Evolutionary conservation across 2,888 invertebrate genomes (phyloP).

Genomic region (Odontothrips loti): DNA sequence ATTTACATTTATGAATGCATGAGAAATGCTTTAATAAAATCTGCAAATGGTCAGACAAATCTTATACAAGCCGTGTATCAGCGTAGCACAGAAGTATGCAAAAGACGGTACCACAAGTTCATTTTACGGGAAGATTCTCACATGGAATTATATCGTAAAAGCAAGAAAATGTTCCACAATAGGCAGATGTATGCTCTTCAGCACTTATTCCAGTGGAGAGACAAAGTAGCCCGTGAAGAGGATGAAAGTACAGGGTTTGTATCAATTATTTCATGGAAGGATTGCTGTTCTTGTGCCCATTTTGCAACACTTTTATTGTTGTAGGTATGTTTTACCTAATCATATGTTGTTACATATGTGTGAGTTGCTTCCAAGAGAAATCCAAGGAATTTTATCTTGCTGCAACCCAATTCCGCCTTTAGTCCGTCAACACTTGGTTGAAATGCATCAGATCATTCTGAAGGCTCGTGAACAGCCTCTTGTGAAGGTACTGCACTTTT

Average conservation of each 20-base stretch:
- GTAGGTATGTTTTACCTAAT: slow-evolving; percentile 86
- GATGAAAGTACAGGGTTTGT: slow-evolving; percentile 80
- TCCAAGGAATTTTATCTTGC: slow-evolving; percentile 87
- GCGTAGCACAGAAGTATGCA: slow-evolving; percentile 68
- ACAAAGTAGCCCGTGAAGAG: slow-evolving; percentile 71
- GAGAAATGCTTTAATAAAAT: slow-evolving; percentile 66
- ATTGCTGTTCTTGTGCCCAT: neutral
- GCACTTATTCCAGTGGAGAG: slow-evolving; percentile 83
- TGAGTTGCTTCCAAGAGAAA: slow-evolving; percentile 81
- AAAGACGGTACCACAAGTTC: slow-evolving; percentile 71
- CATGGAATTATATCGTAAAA: slow-evolving; percentile 69
- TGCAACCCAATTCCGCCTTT: slow-evolving; percentile 89
- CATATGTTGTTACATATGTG: slow-evolving; percentile 91
- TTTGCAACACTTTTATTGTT: neutral
- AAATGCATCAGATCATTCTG: slow-evolving; percentile 62
- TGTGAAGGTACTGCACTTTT: slow-evolving; percentile 48
- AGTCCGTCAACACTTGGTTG: slow-evolving; percentile 56
- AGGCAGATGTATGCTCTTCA: slow-evolving; percentile 78
- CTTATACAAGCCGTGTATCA: slow-evolving; percentile 66
- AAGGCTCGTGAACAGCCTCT: slow-evolving; percentile 66
- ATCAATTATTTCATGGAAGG: neutral
- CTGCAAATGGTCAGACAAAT: slow-evolving; percentile 60
- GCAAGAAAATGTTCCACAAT: slow-evolving; percentile 75
- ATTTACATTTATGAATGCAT: slow-evolving; percentile 81
- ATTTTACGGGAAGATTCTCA: slow-evolving; percentile 64